Conservation (phyloP, 2,797 vertebrate species). For the Rhinophrynus dorsalis region DNA sequence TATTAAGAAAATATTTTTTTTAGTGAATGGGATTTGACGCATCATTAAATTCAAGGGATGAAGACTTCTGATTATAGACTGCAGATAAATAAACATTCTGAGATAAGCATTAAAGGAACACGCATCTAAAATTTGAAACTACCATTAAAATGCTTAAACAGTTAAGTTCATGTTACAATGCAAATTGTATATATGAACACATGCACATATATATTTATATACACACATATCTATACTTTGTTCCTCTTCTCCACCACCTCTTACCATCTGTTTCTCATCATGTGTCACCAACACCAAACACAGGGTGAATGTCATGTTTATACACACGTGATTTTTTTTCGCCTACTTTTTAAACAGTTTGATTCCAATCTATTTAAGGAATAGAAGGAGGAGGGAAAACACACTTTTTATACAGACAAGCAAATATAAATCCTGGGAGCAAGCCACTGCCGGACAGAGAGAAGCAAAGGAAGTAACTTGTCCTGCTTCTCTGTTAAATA, state of each 20-base stretch:
- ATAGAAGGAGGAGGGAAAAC: constrained; percentile 25
- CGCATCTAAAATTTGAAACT: neutral
- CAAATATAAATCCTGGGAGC: constrained; percentile 9
- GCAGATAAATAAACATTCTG: too few species aligned
- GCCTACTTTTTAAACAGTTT: constrained; percentile 42
- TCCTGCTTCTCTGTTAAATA: too few species aligned
- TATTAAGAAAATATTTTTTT: too few species aligned
- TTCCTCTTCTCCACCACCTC: constrained; percentile 15
- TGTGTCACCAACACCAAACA: constrained; percentile 42
- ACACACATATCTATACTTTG: constrained; percentile 2
- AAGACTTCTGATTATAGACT: too few species aligned
- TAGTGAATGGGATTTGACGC: too few species aligned
- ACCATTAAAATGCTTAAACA: neutral
- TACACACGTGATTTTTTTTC: constrained; percentile 38
- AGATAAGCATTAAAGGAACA: neutral
- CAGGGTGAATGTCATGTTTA: constrained; percentile 45
- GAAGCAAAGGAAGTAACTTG: too few species aligned
- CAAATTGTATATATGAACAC: neutral
- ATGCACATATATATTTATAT: constrained; percentile 4
- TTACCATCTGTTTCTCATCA: constrained; percentile 45
- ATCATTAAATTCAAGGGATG: too few species aligned
- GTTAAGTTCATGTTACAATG: neutral
- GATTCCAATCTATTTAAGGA: constrained; percentile 47
- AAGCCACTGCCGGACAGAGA: constrained; percentile 13
- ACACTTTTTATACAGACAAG: constrained; percentile 14